Conservation (phyloP, 2,888 invertebrate genomes). For the Ellobium chinense region DNA sequence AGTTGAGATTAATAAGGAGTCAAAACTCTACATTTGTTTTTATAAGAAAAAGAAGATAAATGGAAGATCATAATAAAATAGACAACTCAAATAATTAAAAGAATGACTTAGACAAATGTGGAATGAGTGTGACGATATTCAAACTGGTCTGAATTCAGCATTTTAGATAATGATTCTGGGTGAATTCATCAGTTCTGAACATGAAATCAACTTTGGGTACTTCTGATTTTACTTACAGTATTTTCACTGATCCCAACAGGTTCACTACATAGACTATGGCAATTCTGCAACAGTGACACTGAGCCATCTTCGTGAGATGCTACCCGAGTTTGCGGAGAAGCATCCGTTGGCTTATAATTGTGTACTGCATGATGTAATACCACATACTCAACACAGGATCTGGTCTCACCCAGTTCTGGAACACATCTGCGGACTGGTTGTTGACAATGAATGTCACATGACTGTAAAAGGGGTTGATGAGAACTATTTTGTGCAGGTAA, state of each 20-base stretch:
- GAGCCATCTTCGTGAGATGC: conserved; percentile 75
- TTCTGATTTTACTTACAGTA: too few relatives aligned
- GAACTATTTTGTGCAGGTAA: not conserved
- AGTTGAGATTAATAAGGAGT: too few relatives aligned
- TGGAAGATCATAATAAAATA: too few relatives aligned
- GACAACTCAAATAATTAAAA: too few relatives aligned
- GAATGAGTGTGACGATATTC: not conserved
- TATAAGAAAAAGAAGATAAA: too few relatives aligned
- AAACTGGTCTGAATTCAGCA: too few relatives aligned
- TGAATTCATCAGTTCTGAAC: too few relatives aligned
- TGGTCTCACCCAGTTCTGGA: conserved; percentile 62
- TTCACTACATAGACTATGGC: conserved; percentile 91
- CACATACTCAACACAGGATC: conserved; percentile 57
- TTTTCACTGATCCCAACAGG: conserved; percentile 71
- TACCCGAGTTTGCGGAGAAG: not conserved
- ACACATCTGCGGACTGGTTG: conserved; percentile 61
- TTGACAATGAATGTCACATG: conserved; percentile 46
- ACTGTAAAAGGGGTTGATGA: not conserved
- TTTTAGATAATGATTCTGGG: too few relatives aligned
- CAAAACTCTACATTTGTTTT: too few relatives aligned
- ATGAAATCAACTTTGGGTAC: too few relatives aligned
- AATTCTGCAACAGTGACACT: conserved; percentile 85
- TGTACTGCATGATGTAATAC: conserved; percentile 38
- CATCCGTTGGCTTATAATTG: conserved; percentile 23
- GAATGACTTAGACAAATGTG: too few relatives aligned